Evolutionary conservation across 2,113 vertebrate species (phyloP).

Genomic region (Misgurnus mizolepis): DNA sequence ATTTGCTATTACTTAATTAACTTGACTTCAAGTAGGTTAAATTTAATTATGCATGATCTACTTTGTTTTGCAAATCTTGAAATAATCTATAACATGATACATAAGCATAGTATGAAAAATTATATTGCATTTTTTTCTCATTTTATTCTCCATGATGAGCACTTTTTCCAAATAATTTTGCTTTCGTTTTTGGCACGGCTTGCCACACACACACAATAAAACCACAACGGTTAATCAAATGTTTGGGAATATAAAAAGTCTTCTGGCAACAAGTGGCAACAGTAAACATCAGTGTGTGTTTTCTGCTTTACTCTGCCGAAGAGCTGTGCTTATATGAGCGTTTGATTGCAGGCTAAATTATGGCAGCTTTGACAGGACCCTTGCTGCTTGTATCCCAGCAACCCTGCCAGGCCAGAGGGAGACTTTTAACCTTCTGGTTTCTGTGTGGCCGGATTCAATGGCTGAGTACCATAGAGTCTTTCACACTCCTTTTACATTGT

Average conservation of each 20-base stretch:
- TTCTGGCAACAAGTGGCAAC: slow-evolving; percentile 3
- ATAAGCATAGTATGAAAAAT: no score
- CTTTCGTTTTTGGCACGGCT: neutral
- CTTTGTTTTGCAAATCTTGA: no score
- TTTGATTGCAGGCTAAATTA: slow-evolving; percentile 54
- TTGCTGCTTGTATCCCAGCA: slow-evolving; percentile 55
- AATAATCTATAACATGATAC: no score
- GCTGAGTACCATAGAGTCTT: slow-evolving; percentile 49
- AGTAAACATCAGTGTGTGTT: slow-evolving; percentile 11
- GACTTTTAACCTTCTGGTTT: slow-evolving; percentile 58
- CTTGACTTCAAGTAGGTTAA: no score
- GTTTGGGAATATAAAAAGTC: neutral
- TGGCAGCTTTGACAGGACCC: slow-evolving; percentile 48
- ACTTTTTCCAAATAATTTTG: neutral
- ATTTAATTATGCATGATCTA: neutral
- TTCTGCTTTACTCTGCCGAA: slow-evolving; percentile 32
- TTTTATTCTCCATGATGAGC: neutral
- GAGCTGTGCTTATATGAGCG: slow-evolving; percentile 49
- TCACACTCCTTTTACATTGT: slow-evolving; percentile 41
- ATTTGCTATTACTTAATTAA: no score
- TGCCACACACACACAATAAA: neutral
- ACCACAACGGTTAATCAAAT: neutral
- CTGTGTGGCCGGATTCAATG: slow-evolving; percentile 56
- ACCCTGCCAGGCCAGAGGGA: slow-evolving; percentile 52
- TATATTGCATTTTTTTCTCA: neutral